Base-by-base conservation (phyloP, 37 sponge, comb jelly and placozoan genomes). In the Beroe forskalii region DNA sequence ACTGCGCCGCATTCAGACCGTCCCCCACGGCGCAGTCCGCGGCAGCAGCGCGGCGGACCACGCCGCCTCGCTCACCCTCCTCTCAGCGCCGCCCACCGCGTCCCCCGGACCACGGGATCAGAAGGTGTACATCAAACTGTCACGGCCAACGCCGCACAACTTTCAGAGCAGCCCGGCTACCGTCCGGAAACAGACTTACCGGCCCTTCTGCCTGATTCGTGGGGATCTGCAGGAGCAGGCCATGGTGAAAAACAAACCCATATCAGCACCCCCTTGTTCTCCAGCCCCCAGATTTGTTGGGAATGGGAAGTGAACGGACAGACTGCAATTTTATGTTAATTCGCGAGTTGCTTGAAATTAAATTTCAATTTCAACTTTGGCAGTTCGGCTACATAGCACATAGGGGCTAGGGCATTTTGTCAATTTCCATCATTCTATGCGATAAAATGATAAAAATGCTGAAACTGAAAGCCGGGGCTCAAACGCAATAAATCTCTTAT, bases 61-160 rank as follows among this genome's bases (percentile, higher is more conserved):
- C 55, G 20, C 72, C 32, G 38, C 38, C 72, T 33, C 72, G 2
- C 35, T 32, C 2, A 32, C 72, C 32, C 72, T 36, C 19, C 20
- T 69, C 17, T 69, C 72, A 35, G 72, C 27, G 19, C 37, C 35
- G 12, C 72, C 19, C 35, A 32, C 2, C 17, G 72, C 38, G 3
- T 69, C 19, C 38, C 27, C 33, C 17, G 72, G 32, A 8, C 1
- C 33, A 12, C 38, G 32, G 36, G 72, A 69, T 17, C 72, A 69
- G 72, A 69, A 37, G 32, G 72, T 69, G 19, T 69, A 32, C 72
- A 69, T 69, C 72, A 69, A 69, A 36, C 39, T 69, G 38, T 69
- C 72, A 17, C 36, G 72, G 32, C 72, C 72, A 36, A 69, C 72
- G 17, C 72, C 38, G 4, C 33, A 69, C 19, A 27, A 69, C 17